Percentiles rank a stretch among this genome's conserved stretches.
phyloP scores from a whole-genome alignment of 2,113 vertebrate species.

The Phycodurus eques region DNA sequence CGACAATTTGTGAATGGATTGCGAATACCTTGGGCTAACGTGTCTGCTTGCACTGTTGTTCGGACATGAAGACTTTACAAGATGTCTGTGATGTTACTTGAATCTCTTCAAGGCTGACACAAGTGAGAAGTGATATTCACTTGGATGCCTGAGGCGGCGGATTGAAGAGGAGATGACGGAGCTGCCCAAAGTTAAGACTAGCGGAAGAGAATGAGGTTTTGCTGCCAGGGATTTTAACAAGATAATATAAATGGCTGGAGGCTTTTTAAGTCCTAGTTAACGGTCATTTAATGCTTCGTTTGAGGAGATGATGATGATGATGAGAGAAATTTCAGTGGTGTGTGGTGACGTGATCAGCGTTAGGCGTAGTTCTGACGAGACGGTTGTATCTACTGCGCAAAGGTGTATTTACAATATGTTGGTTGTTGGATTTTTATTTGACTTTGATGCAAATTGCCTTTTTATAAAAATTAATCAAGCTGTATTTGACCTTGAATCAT shows the following conservation, averaged over 20 bases:
- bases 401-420: not conserved
- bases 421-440: not conserved
- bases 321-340: not conserved
- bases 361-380: not conserved
- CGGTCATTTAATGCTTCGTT: not conserved
- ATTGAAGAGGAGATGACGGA: constrained; percentile 18
- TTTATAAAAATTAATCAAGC: not conserved
- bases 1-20: too few species aligned
- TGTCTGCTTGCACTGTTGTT: not conserved
- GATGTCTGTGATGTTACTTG: constrained; percentile 22
- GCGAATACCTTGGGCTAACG: too few species aligned
- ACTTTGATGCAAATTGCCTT: too few species aligned
- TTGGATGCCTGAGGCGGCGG: constrained; percentile 6
- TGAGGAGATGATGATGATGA: not conserved
- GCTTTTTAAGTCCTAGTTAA: not conserved
- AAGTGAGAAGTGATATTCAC: constrained; percentile 20
- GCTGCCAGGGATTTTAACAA: not conserved
- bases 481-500: not conserved
- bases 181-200: constrained; percentile 3
- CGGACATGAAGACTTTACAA: constrained; percentile 1
- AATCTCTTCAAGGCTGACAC: constrained; percentile 19
- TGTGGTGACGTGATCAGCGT: not conserved
- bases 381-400: not conserved
- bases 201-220: constrained; percentile 2
- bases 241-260: not conserved